These are phyloP conservation scores for Climacteris rufus DNA, from an alignment of 2,113 vertebrate genomes.

Conservation along the genomic window DNA sequence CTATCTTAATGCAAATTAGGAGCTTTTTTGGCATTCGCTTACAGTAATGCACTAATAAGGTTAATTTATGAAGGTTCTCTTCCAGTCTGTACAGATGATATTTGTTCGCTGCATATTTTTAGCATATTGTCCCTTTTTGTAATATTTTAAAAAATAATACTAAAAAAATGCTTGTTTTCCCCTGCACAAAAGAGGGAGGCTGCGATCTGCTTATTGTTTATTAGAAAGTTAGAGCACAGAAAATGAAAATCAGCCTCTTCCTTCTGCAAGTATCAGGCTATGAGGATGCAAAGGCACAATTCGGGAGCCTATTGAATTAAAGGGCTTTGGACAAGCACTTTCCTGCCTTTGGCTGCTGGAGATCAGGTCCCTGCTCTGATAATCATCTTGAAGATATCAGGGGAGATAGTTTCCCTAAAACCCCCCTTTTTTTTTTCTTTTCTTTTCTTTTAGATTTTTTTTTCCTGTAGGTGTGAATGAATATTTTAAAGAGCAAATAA, in stretches of 20 bases:
- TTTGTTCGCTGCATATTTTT: slow-evolving; percentile 90
- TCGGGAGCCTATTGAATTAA: slow-evolving; percentile 38
- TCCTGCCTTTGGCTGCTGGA: slow-evolving; percentile 11
- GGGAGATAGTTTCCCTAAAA: neutral
- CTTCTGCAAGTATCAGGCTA: neutral
- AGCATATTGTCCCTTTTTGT: slow-evolving; percentile 88
- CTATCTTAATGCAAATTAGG: slow-evolving; percentile 99
- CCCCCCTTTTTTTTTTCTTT: neutral
- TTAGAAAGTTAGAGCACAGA: slow-evolving; percentile 59
- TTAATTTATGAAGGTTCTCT: slow-evolving; percentile 99
- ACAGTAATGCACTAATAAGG: slow-evolving; percentile 99
- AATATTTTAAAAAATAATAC: slow-evolving; percentile 70
- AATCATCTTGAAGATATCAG: neutral
- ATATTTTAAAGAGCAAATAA: slow-evolving; percentile 44
- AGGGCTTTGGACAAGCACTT: neutral
- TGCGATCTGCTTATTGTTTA: slow-evolving; percentile 65
- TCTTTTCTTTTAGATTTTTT: neutral
- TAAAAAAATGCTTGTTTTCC: slow-evolving; percentile 73
- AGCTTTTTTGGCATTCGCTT: slow-evolving; percentile 99
- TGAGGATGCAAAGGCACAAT: slow-evolving; percentile 49
- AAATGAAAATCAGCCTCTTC: slow-evolving; percentile 55
- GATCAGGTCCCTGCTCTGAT: neutral
- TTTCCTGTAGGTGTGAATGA: neutral
- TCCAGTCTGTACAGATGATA: slow-evolving; percentile 99
- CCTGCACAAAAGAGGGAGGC: slow-evolving; percentile 70